These are phyloP conservation scores for Ctenopoma multispine DNA, from an alignment of 2,797 vertebrate species.

Conservation along the genomic window DNA sequence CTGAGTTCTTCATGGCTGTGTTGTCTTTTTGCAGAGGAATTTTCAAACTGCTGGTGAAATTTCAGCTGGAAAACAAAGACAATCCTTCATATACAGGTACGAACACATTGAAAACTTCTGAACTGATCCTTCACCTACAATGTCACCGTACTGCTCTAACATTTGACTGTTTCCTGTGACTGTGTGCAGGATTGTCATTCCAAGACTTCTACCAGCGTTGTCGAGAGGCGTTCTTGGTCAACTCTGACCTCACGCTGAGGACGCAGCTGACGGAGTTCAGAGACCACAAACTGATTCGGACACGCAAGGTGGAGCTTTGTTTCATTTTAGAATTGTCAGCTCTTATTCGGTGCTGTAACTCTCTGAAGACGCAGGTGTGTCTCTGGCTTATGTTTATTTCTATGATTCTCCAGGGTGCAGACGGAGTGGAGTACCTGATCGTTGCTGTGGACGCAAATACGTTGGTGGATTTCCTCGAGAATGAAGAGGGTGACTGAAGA, in stretches of 20 bases:
- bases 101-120: neutral
- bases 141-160: accelerated
- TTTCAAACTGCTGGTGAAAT: slow-evolving; percentile 92
- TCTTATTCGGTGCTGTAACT: neutral
- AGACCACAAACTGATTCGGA: slow-evolving; percentile 96
- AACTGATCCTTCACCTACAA: neutral
- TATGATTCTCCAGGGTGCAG: slow-evolving; percentile 85
- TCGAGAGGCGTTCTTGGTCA: slow-evolving; percentile 96
- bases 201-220: slow-evolving; percentile 98
- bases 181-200: slow-evolving; percentile 91
- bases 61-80: slow-evolving; percentile 95
- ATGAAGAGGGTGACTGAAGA: slow-evolving; percentile 86
- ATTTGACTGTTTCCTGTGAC: slow-evolving; percentile 8
- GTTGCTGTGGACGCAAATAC: slow-evolving; percentile 91
- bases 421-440: slow-evolving; percentile 93
- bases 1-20: neutral
- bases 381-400: slow-evolving; percentile 32
- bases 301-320: slow-evolving; percentile 87
- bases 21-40: slow-evolving; percentile 88
- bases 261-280: slow-evolving; percentile 98
- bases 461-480: slow-evolving; percentile 91
- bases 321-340: neutral
- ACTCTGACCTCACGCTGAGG: slow-evolving; percentile 95
- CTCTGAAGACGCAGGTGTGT: neutral
- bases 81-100: slow-evolving; percentile 91